Percentiles rank a stretch among this genome's conserved stretches.
These are phyloP conservation scores for Ormyrus thymus DNA, from an alignment of 2,888 invertebrate species.

Conservation along the genomic window DNA sequence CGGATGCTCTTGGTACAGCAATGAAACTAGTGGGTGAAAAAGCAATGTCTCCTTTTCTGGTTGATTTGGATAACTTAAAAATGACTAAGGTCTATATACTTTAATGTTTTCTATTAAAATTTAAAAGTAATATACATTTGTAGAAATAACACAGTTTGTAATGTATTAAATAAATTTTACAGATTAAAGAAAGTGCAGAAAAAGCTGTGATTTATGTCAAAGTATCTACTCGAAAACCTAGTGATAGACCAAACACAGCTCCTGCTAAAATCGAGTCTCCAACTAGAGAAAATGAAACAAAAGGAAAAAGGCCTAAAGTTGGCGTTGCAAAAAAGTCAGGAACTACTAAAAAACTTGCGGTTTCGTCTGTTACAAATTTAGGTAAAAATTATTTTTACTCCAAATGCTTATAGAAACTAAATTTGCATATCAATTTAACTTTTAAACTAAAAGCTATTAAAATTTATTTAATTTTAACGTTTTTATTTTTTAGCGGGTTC, in stretches of 20 bases:
- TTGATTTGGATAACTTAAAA: slow-evolving; percentile 92
- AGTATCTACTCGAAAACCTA: slow-evolving; percentile 79
- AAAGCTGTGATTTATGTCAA: slow-evolving; percentile 92
- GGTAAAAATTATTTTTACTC: slow-evolving; percentile 50
- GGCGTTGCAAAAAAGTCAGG: slow-evolving; percentile 67
- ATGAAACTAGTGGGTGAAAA: slow-evolving; percentile 97
- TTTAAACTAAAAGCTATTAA: neutral
- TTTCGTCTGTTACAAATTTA: slow-evolving; percentile 62
- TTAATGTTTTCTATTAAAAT: neutral
- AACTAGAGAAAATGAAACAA: slow-evolving; percentile 55
- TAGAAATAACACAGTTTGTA: slow-evolving; percentile 8
- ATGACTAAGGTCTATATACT: slow-evolving; percentile 83
- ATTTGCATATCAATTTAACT: slow-evolving; percentile 55
- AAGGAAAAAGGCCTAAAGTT: slow-evolving; percentile 66
- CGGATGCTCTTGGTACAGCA: slow-evolving; percentile 94
- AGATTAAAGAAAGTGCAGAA: slow-evolving; percentile 93
- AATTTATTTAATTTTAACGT: neutral
- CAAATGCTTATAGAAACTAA: slow-evolving; percentile 68
- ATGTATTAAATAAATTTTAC: slow-evolving; percentile 40
- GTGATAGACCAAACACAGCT: slow-evolving; percentile 76
- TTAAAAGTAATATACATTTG: slow-evolving; percentile 20
- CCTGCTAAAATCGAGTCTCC: slow-evolving; percentile 75
- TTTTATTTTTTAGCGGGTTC: slow-evolving; percentile 21
- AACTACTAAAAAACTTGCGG: slow-evolving; percentile 55
- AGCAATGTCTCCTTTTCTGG: slow-evolving; percentile 88